phyloP scores from a whole-genome alignment of 2,797 vertebrate species.

The Australoheros facetus region DNA sequence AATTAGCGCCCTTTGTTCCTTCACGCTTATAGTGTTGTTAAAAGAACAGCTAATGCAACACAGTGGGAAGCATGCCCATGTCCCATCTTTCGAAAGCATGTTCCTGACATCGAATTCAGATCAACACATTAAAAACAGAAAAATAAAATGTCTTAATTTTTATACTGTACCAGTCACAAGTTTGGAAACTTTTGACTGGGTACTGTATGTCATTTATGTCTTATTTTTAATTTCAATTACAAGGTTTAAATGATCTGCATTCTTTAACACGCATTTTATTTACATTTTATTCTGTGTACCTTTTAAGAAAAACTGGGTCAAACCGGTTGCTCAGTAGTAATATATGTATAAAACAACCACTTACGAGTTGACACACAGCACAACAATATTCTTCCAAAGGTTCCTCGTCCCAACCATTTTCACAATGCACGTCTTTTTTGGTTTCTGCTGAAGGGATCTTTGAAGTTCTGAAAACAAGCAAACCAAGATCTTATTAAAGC shows the following conservation, averaged over 20 bases:
- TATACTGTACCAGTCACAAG: too few species aligned
- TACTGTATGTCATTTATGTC: not conserved
- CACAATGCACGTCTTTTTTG: constrained; percentile 93
- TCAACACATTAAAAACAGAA: not conserved
- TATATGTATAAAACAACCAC: constrained; percentile 23
- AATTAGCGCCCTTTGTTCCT: not conserved
- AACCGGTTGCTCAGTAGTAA: not conserved
- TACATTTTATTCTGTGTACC: not conserved
- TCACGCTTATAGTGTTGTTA: not conserved
- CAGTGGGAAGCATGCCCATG: too few species aligned
- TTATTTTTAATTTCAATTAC: not conserved
- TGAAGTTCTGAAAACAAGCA: constrained; percentile 87
- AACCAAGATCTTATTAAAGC: not conserved
- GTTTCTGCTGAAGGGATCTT: constrained; percentile 85
- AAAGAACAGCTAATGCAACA: not conserved
- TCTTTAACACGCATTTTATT: not conserved
- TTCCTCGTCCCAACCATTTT: constrained; percentile 95
- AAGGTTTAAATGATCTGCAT: not conserved
- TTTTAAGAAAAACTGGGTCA: too few species aligned
- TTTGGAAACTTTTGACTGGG: too few species aligned
- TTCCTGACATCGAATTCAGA: not conserved
- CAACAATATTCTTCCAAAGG: constrained; percentile 98
- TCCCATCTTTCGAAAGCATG: not conserved
- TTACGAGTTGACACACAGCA: constrained; percentile 99
- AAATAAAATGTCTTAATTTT: not conserved